Evolutionary conservation across 2,113 vertebrate genomes (phyloP).

Genomic region (Periophthalmodon schlosseri): DNA sequence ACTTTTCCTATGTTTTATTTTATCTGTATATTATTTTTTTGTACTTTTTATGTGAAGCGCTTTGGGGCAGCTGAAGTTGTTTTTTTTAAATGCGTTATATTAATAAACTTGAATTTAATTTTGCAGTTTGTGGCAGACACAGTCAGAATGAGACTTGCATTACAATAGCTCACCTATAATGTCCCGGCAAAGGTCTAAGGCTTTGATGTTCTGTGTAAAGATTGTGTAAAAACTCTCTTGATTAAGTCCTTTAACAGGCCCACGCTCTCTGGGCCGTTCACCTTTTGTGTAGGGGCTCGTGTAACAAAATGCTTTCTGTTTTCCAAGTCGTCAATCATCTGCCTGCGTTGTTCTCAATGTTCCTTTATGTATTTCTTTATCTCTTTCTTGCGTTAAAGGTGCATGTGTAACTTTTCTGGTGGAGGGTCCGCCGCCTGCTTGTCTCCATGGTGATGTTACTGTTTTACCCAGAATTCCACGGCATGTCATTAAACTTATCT

Average conservation of each 20-base stretch:
- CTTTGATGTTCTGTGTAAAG: constrained; percentile 14
- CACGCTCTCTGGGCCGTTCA: constrained; percentile 39
- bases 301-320: neutral
- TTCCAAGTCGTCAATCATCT: neutral
- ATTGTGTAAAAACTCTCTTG: neutral
- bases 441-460: too few relatives aligned
- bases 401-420: too few relatives aligned
- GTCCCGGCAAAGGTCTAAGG: neutral
- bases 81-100: too few relatives aligned
- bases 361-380: too few relatives aligned
- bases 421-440: too few relatives aligned
- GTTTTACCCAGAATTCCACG: too few relatives aligned
- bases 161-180: neutral
- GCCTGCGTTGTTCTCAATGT: neutral
- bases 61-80: too few relatives aligned
- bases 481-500: too few relatives aligned
- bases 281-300: neutral
- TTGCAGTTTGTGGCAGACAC: neutral
- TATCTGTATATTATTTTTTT: too few relatives aligned
- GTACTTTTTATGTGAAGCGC: too few relatives aligned
- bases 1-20: too few relatives aligned
- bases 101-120: neutral
- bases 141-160: neutral
- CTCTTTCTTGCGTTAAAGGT: too few relatives aligned
- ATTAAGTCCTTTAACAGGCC: neutral